Percentiles rank a stretch among this genome's conserved stretches.
Conservation (phyloP, 2,888 invertebrate genomes). For the Branchipolynoe longqiensis region DNA sequence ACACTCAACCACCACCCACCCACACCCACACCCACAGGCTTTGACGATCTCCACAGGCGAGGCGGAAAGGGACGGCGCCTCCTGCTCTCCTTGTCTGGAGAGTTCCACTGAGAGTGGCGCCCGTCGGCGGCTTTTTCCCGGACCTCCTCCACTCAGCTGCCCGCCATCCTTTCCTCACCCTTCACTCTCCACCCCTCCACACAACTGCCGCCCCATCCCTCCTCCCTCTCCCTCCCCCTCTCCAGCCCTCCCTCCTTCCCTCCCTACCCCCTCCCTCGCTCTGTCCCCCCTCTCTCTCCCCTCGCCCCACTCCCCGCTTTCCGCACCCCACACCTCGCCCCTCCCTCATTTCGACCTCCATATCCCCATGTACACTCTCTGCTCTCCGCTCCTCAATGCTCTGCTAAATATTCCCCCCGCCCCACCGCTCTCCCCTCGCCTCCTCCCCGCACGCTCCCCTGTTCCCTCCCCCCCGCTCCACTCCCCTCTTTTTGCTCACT, state of each 20-base stretch:
- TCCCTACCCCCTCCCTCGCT: no score
- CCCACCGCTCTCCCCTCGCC: no score
- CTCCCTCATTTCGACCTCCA: neutral
- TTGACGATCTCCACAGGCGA: constrained; percentile 29
- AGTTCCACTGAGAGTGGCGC: constrained; percentile 7
- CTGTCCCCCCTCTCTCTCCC: neutral
- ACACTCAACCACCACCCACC: neutral
- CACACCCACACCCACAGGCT: neutral
- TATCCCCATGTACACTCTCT: no score
- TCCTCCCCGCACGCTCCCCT: neutral
- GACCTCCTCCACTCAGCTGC: neutral
- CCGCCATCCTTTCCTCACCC: neutral
- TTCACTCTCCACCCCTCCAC: neutral
- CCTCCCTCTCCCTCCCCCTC: no score
- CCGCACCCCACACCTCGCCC: neutral
- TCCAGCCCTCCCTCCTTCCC: no score
- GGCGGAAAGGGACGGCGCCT: constrained; percentile 39
- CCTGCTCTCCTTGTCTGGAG: constrained; percentile 44
- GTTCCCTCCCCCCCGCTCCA: neutral
- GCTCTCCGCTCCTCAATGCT: no score
- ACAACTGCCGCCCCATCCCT: neutral
- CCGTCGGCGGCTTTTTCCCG: neutral
- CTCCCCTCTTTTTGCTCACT: neutral
- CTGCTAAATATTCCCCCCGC: no score
- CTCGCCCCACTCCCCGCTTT: neutral